A percentile compares a stretch with the other conserved stretches of the same genome.
Evolutionary conservation across 2,888 invertebrate genomes (phyloP).

Genomic region (Pammene fasciana): DNA sequence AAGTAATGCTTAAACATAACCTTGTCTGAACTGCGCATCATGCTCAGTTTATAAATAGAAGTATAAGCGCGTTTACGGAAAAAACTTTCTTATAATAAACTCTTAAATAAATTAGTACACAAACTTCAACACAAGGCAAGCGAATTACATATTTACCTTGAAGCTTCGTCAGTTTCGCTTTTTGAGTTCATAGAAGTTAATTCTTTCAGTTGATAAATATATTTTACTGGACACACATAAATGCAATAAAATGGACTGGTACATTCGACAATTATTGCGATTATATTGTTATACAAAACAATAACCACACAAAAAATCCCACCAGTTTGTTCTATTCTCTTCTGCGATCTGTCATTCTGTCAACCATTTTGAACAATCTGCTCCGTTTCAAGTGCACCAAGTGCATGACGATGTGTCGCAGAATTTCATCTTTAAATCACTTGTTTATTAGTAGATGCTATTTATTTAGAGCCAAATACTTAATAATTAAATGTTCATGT

Average conservation of each 20-base stretch:
- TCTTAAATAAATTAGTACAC: conserved; percentile 18
- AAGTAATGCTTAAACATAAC: conserved; percentile 76
- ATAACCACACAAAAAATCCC: conserved; percentile 67
- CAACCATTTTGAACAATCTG: conserved; percentile 67
- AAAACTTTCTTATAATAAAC: conserved; percentile 30
- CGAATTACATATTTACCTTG: conserved; percentile 68
- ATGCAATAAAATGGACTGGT: conserved; percentile 55
- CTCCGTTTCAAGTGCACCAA: conserved; percentile 44
- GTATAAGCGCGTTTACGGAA: conserved; percentile 28
- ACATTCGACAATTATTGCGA: conserved; percentile 56
- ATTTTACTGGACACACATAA: conserved; percentile 61
- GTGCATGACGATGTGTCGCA: background rate
- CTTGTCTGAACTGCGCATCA: conserved; percentile 56
- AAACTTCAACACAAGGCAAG: conserved; percentile 20
- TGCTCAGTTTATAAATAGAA: conserved; percentile 43
- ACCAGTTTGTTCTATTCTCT: conserved; percentile 60
- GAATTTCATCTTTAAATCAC: background rate
- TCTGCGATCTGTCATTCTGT: conserved; percentile 72
- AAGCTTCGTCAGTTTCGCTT: conserved; percentile 83
- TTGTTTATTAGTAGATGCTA: background rate
- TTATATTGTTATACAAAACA: conserved; percentile 55
- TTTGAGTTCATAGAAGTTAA: conserved; percentile 82
- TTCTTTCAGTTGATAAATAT: conserved; percentile 64
- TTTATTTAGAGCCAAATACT: no score
- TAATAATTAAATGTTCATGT: background rate